Evolutionary conservation across 2,888 invertebrate genomes (phyloP).

Genomic region (Amorpha juglandis): DNA sequence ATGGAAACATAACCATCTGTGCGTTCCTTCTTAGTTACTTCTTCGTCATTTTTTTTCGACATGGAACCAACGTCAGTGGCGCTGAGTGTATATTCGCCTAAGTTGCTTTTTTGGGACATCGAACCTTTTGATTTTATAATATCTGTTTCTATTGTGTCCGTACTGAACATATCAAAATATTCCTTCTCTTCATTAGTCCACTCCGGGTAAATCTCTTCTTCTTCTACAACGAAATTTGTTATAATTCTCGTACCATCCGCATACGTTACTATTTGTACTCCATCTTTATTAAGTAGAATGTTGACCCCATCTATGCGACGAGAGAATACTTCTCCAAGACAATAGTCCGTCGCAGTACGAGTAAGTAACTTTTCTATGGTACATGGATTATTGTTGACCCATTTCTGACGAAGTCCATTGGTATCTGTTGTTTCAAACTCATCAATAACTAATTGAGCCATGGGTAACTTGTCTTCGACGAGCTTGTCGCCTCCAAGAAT

Average conservation of each 20-base stretch:
- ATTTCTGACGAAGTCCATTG: conserved; percentile 63
- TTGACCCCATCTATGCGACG: conserved; percentile 74
- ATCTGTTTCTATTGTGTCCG: conserved; percentile 47
- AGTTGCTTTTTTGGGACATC: conserved; percentile 55
- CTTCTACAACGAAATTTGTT: conserved; percentile 59
- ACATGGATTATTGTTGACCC: conserved; percentile 51
- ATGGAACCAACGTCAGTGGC: conserved; percentile 42
- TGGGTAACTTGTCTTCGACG: conserved; percentile 39
- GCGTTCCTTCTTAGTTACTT: conserved; percentile 45
- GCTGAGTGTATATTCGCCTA: conserved; percentile 34
- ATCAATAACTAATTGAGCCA: conserved; percentile 61
- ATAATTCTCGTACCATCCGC: conserved; percentile 72
- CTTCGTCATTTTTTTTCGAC: conserved; percentile 51
- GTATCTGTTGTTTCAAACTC: conserved; percentile 69
- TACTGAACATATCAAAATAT: conserved; percentile 54
- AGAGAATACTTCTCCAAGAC: conserved; percentile 70
- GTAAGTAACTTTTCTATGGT: conserved; percentile 64
- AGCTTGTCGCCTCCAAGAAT: conserved; percentile 42
- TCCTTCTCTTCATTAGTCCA: conserved; percentile 69
- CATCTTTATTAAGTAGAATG: conserved; percentile 69
- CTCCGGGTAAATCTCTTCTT: conserved; percentile 70
- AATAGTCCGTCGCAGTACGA: conserved; percentile 73
- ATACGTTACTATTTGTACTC: conserved; percentile 67
- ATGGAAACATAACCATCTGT: conserved; percentile 71
- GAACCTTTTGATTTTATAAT: conserved; percentile 51